These are phyloP conservation scores for Dipodomys merriami DNA, from an alignment of 2,113 vertebrate genomes.

Conservation along the genomic window DNA sequence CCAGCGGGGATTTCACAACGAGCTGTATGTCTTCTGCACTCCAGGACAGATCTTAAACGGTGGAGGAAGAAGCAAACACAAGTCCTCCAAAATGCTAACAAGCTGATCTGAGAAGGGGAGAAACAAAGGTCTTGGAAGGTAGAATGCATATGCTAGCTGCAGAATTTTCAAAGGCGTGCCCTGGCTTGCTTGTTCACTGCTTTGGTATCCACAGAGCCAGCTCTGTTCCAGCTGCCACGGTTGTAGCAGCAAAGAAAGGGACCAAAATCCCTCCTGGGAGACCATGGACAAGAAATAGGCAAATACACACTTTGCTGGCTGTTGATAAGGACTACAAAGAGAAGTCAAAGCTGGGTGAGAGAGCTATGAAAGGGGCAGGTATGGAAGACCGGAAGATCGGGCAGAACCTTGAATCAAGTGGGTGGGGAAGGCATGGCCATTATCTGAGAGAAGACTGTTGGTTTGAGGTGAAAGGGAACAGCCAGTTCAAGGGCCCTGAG, in stretches of 20 bases:
- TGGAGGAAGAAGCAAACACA: neutral
- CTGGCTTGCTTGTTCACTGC: neutral
- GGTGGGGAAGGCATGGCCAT: neutral
- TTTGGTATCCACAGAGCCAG: neutral
- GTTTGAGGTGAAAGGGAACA: neutral
- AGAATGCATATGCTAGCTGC: neutral
- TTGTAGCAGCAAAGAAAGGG: neutral
- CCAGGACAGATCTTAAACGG: too few species aligned
- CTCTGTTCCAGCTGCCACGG: neutral
- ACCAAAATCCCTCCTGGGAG: neutral
- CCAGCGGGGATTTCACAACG: neutral
- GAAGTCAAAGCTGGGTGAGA: neutral
- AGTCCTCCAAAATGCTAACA: conserved; percentile 15
- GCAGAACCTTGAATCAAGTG: neutral
- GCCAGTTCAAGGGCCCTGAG: neutral
- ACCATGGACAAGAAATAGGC: neutral
- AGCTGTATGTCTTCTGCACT: neutral
- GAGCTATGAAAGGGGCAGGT: neutral
- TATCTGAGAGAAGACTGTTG: neutral
- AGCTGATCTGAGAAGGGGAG: neutral
- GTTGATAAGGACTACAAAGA: neutral
- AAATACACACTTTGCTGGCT: neutral
- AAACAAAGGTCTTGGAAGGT: neutral
- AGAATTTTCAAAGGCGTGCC: neutral
- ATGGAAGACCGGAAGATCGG: neutral